Evolutionary conservation across 2,888 invertebrate species (phyloP), one percentile per base, ranked within the genome.

Genomic region (Tanypteryx hageni): DNA sequence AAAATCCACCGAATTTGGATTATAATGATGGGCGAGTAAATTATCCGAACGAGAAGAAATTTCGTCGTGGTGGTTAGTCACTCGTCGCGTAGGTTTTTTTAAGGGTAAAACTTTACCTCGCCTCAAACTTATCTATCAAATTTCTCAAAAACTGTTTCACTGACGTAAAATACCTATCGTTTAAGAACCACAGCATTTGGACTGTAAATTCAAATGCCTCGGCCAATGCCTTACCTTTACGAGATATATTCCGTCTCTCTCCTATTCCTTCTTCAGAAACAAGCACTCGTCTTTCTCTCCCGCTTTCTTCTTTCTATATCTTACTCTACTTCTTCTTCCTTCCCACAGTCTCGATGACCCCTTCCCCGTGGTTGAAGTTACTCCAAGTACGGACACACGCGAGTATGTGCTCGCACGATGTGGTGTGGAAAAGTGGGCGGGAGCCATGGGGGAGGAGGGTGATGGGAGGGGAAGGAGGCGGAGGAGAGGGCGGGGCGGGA

Each of bases 341-440:
- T n/a, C 10, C 76, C 76, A 76, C 76, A 27, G 22, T 27, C 22
- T 76, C 76, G 22, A 27, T 4, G 22, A 68, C n/a, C 68, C 68
- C n/a, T 68, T 68, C 22, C 68, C 44, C 44, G 44, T n/a, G 68
- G 22, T 76, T 22, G 76, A 76, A 76, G 22, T 27, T 76, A 4
- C 11, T 76, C 22, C 27, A 76, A 76, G 76, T 27, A 27, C 44
- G 44, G 64, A 44, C 64, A 89, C 89, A n/a, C 64, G 64, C 64
- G 16, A 16, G 64, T 58, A 5, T 18, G 85, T 27, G 57, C n/a
- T 10, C 13, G 61, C 61, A 7, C 58, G 18, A 58, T 11, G 58
- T 58, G 85, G 84, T n/a, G 84, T 56, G 84, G n/a, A 56, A 56
- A 44, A 76, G 18, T 31, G 84, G 84, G 85, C 11, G 85, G 57